phyloP scores from a whole-genome alignment of 1,140 invertebrate species.

The Calephelis nemesis region DNA sequence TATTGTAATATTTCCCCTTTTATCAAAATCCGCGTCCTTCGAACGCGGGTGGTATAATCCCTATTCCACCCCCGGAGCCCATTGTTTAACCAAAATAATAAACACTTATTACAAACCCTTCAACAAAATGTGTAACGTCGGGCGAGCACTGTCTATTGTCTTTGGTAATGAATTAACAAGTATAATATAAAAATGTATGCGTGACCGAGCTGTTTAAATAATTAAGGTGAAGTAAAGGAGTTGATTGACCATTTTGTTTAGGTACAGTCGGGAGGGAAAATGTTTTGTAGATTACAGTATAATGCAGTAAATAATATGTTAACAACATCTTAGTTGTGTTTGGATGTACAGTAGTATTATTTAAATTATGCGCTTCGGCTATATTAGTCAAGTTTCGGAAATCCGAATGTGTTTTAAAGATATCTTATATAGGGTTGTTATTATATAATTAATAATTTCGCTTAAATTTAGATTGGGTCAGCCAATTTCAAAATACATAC shows the following conservation, averaged over 20 bases:
- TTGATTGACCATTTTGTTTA: slow-evolving; percentile 8
- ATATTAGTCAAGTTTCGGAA: too few species aligned
- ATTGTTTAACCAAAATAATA: slow-evolving; percentile 1
- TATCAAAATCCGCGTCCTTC: too few species aligned
- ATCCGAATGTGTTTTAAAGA: too few species aligned
- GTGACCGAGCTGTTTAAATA: neutral
- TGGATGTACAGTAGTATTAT: too few species aligned
- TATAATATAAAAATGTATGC: slow-evolving; percentile 15
- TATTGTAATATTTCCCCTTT: too few species aligned
- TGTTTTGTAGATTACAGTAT: neutral
- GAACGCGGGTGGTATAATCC: too few species aligned
- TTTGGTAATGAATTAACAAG: slow-evolving; percentile 9
- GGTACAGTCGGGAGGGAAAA: neutral
- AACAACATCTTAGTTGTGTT: too few species aligned
- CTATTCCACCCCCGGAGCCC: neutral
- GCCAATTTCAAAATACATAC: too few species aligned
- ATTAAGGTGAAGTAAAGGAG: slow-evolving; percentile 3
- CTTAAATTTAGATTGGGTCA: too few species aligned
- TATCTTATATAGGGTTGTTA: too few species aligned
- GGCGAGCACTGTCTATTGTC: slow-evolving; percentile 1
- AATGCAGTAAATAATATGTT: neutral
- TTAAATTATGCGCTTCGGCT: too few species aligned
- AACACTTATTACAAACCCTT: slow-evolving; percentile 10
- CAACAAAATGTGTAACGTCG: slow-evolving; percentile 4
- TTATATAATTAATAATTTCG: too few species aligned